A percentile compares a stretch with the other conserved stretches of the same genome.
Evolutionary conservation across 2,888 invertebrate species (phyloP).

Genomic region (Deladenus siricidicola): DNA sequence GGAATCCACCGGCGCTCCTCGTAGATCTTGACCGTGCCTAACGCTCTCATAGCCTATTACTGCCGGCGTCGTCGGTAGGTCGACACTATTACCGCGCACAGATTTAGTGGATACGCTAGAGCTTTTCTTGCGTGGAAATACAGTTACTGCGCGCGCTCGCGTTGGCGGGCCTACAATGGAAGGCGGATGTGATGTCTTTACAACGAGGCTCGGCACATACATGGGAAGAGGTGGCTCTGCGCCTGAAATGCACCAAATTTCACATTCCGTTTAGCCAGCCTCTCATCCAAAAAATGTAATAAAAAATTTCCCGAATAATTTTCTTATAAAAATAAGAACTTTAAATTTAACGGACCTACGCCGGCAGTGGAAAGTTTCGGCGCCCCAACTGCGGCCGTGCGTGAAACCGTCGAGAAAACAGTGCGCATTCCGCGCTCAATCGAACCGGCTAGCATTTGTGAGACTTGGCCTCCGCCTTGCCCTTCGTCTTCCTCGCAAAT

Average conservation of each 20-base stretch:
- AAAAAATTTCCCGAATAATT: not conserved
- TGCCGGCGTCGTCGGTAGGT: not conserved
- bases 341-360: not conserved
- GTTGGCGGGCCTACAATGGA: not conserved
- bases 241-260: not conserved
- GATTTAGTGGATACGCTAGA: not conserved
- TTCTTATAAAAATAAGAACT: not conserved
- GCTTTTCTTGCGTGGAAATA: too few species aligned
- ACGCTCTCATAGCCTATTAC: not conserved
- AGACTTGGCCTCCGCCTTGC: conserved; percentile 13
- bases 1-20: not conserved
- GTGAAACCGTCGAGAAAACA: conserved; percentile 45
- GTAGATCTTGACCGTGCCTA: not conserved
- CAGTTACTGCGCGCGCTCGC: not conserved
- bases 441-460: conserved; percentile 37
- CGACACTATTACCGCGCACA: too few species aligned
- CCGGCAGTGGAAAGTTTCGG: conserved; percentile 15
- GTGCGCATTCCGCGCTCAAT: conserved; percentile 46
- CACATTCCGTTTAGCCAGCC: not conserved
- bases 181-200: too few species aligned
- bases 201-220: not conserved
- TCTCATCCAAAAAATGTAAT: not conserved
- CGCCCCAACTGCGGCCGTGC: conserved; percentile 22
- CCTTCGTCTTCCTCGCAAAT: conserved; percentile 15
- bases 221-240: not conserved